A percentile compares a stretch with the other conserved stretches of the same genome.
These are phyloP conservation scores for Eremobia ochroleuca DNA, from an alignment of 2,888 invertebrate genomes.

Conservation along the genomic window DNA sequence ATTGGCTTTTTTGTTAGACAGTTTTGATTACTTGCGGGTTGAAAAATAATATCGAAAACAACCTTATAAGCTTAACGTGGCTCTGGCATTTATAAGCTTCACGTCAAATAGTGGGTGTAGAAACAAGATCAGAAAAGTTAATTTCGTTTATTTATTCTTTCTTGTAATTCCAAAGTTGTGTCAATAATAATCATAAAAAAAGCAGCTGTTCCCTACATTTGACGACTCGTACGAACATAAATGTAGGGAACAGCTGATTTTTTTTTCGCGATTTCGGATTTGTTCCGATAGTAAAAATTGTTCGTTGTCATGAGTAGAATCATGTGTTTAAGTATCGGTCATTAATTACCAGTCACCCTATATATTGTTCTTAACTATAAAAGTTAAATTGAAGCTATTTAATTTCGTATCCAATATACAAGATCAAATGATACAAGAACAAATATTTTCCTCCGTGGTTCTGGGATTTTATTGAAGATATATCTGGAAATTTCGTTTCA, in stretches of 20 bases:
- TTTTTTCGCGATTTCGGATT: too few species aligned
- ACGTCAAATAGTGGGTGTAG: slow-evolving; percentile 1
- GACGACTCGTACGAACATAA: too few species aligned
- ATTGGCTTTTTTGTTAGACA: slow-evolving; percentile 29
- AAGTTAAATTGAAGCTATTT: not conserved
- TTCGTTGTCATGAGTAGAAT: too few species aligned
- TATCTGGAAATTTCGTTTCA: slow-evolving; percentile 10
- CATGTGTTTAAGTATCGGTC: too few species aligned
- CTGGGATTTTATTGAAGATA: slow-evolving; percentile 10
- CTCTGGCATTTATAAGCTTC: not conserved
- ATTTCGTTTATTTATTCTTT: not conserved
- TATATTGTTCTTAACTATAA: not conserved
- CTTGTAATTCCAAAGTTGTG: not conserved
- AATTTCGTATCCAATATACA: slow-evolving; percentile 5
- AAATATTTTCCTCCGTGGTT: slow-evolving; percentile 22
- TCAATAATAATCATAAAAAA: not conserved
- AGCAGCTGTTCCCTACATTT: too few species aligned
- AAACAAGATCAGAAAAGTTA: slow-evolving; percentile 9
- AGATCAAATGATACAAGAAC: not conserved
- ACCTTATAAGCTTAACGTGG: not conserved
- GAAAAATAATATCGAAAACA: slow-evolving; percentile 15
- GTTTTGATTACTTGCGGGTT: not conserved
- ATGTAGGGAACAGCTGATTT: too few species aligned
- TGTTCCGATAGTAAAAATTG: too few species aligned
- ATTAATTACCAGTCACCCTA: too few species aligned